Evolutionary conservation across 2,113 vertebrate species (phyloP).

Genomic region (Gracilinanus agilis): DNA sequence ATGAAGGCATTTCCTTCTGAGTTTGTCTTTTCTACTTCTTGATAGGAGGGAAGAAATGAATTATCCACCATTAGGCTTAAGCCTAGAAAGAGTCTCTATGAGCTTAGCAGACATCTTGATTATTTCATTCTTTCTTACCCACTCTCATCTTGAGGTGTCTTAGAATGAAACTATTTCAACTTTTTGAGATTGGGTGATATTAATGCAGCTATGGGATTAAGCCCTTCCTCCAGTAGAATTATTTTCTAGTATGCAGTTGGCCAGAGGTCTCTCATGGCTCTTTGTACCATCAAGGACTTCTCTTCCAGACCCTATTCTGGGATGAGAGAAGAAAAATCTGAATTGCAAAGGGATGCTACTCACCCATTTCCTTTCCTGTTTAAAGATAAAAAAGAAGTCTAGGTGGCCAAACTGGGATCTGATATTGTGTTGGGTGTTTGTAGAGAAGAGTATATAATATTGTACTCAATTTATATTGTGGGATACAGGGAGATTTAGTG

Average conservation of each 20-base stretch:
- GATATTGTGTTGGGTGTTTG: background rate
- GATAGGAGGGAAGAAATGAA: background rate
- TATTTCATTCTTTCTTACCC: background rate
- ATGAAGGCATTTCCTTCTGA: background rate
- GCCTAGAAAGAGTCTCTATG: background rate
- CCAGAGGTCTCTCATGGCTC: background rate
- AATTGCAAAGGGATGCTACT: background rate
- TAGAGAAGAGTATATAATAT: background rate
- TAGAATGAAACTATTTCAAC: background rate
- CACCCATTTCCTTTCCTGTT: background rate
- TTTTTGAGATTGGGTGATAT: background rate
- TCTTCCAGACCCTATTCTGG: conserved; percentile 75
- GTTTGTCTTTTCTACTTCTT: conserved; percentile 11
- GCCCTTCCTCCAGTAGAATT: background rate
- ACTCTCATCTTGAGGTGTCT: background rate
- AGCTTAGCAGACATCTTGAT: background rate
- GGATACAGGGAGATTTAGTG: background rate
- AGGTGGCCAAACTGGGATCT: background rate
- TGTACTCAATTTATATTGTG: background rate
- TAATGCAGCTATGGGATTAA: background rate
- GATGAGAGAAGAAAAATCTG: conserved; percentile 48
- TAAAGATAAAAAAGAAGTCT: conserved; percentile 18
- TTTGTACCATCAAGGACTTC: conserved; percentile 16
- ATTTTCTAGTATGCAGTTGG: background rate
- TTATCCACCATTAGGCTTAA: background rate